A percentile compares a stretch with the other conserved stretches of the same genome.
Evolutionary conservation across 2,113 vertebrate genomes (phyloP).

Genomic region (Dascyllus trimaculatus): DNA sequence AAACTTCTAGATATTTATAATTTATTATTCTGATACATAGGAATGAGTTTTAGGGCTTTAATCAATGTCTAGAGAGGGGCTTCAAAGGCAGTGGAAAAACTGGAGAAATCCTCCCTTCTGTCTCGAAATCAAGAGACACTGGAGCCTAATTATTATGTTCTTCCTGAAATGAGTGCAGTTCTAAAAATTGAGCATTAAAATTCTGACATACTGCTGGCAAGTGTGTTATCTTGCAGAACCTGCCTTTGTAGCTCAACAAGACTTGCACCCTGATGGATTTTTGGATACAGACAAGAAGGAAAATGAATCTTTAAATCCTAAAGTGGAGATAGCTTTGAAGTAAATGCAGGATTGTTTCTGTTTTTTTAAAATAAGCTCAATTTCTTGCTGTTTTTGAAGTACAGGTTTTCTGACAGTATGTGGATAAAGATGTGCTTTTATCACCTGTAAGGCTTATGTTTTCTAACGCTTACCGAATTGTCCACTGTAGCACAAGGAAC

Average conservation of each 20-base stretch:
- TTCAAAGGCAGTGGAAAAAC: too few species aligned
- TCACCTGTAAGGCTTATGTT: too few species aligned
- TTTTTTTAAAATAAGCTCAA: neutral
- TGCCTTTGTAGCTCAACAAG: too few species aligned
- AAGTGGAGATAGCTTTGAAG: neutral
- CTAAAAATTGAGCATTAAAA: neutral
- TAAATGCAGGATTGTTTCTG: neutral
- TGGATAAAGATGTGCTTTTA: neutral
- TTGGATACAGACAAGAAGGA: neutral
- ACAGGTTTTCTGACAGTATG: too few species aligned
- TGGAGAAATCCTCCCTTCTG: too few species aligned
- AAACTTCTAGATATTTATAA: too few species aligned
- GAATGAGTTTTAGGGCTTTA: too few species aligned
- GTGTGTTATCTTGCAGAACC: neutral
- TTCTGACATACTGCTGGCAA: constrained; percentile 6
- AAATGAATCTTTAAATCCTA: neutral
- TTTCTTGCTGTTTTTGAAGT: neutral
- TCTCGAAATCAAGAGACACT: neutral
- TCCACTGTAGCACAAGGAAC: too few species aligned
- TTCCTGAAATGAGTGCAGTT: neutral
- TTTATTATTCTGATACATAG: too few species aligned
- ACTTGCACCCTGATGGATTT: neutral
- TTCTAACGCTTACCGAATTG: too few species aligned
- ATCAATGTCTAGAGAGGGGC: too few species aligned
- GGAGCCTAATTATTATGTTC: neutral